Evolutionary conservation across 2,113 vertebrate species (phyloP).

Genomic region (Calonectris borealis): DNA sequence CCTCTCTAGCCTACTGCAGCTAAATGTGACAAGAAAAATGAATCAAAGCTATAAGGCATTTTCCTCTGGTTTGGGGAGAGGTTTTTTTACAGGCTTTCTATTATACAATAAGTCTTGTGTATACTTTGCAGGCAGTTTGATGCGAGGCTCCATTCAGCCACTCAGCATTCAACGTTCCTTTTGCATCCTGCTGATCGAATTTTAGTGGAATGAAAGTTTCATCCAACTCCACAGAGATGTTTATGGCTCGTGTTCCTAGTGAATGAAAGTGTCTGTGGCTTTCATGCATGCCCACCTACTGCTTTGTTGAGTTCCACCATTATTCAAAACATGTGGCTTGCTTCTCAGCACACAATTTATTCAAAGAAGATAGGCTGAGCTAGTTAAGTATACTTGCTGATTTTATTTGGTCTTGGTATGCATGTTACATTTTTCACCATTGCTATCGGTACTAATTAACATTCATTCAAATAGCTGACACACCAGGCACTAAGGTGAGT

Average conservation of each 20-base stretch:
- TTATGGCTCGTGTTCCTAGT: background rate
- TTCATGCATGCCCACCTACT: background rate
- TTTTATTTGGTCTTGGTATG: background rate
- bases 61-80: background rate
- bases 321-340: background rate
- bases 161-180: background rate
- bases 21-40: background rate
- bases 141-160: background rate
- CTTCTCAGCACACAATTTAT: background rate
- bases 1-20: background rate
- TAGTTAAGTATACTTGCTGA: background rate
- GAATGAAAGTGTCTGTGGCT: background rate
- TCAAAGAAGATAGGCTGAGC: background rate
- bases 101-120: background rate
- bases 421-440: background rate
- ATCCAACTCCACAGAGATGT: background rate
- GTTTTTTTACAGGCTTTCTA: background rate
- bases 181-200: background rate
- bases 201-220: background rate
- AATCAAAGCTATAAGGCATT: background rate
- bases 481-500: background rate
- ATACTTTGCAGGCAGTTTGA: background rate
- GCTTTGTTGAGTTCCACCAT: background rate
- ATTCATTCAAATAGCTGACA: background rate
- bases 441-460: background rate